Evolutionary conservation across 2,113 vertebrate species (phyloP), one percentile per base, ranked within the genome.

Genomic region (Etheostoma spectabile): DNA sequence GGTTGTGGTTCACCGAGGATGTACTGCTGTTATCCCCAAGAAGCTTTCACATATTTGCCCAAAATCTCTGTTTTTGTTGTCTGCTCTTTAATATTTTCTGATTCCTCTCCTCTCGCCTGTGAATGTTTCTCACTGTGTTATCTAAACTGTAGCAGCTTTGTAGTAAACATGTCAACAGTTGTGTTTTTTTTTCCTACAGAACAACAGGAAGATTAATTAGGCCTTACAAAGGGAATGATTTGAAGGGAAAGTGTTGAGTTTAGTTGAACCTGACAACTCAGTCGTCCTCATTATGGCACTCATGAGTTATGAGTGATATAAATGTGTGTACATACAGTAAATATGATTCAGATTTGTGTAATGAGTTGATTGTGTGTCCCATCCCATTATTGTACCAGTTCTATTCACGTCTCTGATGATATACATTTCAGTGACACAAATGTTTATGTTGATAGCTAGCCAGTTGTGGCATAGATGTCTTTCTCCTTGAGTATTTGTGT

Each of bases 221-320:
- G 22, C 49, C 49, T 65, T 63, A 65, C 55, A 79, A 51, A 84
- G 75, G 49, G 56, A 77, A 65, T 35, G 22, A 13, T 15, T 77
- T 56, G 75, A 83, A 30, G 30, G 65, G 57, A 56, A 55, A 64
- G 24, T 5, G 8, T 38, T 66, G 61, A 74, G 79, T 59, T 70
- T n/a, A 22, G 83, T 74, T 42, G 70, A 84, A 90, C 63, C 79
- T 79, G 67, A 79, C 64, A 69, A 57, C 56, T 72, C 55, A n/a
- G 46, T 59, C 24, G 24, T 84, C 66, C 52, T 86, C 81, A 79
- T 90, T 82, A 69, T 75, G 53, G 57, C 75, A 83, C 87, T 83
- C 68, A 87, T 78, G 82, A 82, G 82, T 84, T 73, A 10, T 38
- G 38, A 38, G 38, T 67, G 74, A 75, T 59, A 57, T 38, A 87